phyloP scores from a whole-genome alignment of 2,113 vertebrate species.

The Paracanthobrama guichenoti region DNA sequence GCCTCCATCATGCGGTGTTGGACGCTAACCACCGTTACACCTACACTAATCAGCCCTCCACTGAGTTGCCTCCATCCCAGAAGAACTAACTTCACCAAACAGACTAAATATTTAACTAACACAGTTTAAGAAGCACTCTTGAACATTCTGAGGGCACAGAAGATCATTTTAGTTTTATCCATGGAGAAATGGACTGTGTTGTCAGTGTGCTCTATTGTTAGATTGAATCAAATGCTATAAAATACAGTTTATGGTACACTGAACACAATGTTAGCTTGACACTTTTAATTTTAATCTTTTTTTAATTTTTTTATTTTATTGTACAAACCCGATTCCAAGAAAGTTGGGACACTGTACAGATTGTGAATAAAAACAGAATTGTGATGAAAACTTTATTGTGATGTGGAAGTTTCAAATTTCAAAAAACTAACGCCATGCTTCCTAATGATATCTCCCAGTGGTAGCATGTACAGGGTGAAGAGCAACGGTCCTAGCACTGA shows the following conservation, averaged over 20 bases:
- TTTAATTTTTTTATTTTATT: neutral
- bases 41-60: conserved; percentile 16
- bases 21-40: conserved; percentile 34
- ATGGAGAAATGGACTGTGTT: neutral
- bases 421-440: no score
- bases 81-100: conserved; percentile 38
- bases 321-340: no score
- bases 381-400: no score
- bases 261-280: neutral
- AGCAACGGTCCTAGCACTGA: no score
- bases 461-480: no score
- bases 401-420: no score
- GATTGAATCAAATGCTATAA: neutral
- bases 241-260: neutral
- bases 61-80: neutral
- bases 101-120: conserved; percentile 12
- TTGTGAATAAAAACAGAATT: no score
- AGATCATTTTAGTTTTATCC: neutral
- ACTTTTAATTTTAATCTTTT: neutral
- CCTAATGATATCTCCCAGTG: no score
- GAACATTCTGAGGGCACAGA: neutral
- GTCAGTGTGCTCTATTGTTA: neutral
- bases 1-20: conserved; percentile 32
- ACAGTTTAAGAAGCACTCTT: neutral
- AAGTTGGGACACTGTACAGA: no score